Conservation (phyloP, 2,888 invertebrate species). For the Agelastica alni region DNA sequence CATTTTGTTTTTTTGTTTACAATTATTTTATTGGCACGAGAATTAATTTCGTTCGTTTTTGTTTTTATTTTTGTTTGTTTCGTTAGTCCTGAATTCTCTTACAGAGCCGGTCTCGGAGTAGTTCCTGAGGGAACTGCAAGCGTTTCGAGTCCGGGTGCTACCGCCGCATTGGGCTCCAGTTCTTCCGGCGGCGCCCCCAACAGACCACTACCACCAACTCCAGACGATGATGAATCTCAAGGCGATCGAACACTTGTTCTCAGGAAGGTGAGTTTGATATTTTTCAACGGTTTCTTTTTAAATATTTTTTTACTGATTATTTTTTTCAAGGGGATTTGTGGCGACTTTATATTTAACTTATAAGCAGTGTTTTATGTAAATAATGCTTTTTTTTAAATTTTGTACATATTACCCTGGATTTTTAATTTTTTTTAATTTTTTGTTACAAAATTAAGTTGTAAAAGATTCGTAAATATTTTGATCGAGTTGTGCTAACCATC, state of each 20-base stretch:
- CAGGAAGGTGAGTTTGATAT: slow-evolving; percentile 90
- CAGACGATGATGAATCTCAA: slow-evolving; percentile 79
- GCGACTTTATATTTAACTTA: neutral
- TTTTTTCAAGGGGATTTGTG: slow-evolving; percentile 18
- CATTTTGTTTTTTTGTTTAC: slow-evolving; percentile 8
- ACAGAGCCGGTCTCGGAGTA: slow-evolving; percentile 73
- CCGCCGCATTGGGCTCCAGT: slow-evolving; percentile 55
- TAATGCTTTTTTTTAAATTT: neutral
- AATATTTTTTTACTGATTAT: slow-evolving; percentile 43
- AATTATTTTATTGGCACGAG: slow-evolving; percentile 18
- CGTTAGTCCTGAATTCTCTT: slow-evolving; percentile 82
- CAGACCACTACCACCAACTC: slow-evolving; percentile 91
- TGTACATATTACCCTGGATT: neutral
- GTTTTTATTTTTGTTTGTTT: slow-evolving; percentile 33
- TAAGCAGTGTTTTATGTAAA: neutral
- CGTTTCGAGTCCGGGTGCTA: slow-evolving; percentile 56
- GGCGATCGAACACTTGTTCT: slow-evolving; percentile 90
- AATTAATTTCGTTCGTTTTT: slow-evolving; percentile 36
- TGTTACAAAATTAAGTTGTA: too few species aligned
- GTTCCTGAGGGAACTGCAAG: slow-evolving; percentile 62
- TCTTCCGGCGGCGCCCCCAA: slow-evolving; percentile 85
- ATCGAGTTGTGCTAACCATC: too few species aligned
- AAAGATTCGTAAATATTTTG: too few species aligned
- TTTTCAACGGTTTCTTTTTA: too few species aligned
- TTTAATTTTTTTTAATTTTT: neutral